phyloP scores from a whole-genome alignment of 2,113 vertebrate species.

The Eleginops maclovinus region DNA sequence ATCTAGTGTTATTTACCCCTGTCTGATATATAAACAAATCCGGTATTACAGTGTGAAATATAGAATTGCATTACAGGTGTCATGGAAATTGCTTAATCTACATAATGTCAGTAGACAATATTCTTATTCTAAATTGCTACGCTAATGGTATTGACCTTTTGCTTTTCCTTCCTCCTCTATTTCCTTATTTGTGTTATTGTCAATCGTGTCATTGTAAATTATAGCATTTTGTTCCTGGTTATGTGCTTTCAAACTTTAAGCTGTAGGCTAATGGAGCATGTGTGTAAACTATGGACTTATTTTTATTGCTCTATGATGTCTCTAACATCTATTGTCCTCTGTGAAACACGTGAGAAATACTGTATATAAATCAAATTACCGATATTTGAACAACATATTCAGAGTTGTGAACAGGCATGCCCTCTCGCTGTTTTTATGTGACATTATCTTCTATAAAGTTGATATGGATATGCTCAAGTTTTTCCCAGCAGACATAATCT shows the following conservation, averaged over 20 bases:
- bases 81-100: conserved; percentile 7
- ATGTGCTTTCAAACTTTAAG: not conserved
- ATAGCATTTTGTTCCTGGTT: not conserved
- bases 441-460: conserved; percentile 24
- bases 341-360: not conserved
- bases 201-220: not conserved
- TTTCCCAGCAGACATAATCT: conserved; percentile 40
- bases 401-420: not conserved
- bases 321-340: not conserved
- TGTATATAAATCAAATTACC: not conserved
- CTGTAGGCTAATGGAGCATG: no score
- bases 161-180: not conserved
- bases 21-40: conserved; percentile 2
- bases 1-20: conserved; percentile 5
- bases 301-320: not conserved
- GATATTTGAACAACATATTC: conserved; percentile 1
- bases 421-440: not conserved
- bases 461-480: conserved; percentile 31
- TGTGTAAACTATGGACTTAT: not conserved
- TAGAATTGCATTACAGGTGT: not conserved
- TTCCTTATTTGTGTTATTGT: not conserved
- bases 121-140: not conserved
- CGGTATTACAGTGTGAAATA: conserved; percentile 3
- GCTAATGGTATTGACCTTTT: not conserved
- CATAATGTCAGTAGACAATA: not conserved